Conservation (phyloP, 1,140 invertebrate genomes). For the Tenebrio molitor region DNA sequence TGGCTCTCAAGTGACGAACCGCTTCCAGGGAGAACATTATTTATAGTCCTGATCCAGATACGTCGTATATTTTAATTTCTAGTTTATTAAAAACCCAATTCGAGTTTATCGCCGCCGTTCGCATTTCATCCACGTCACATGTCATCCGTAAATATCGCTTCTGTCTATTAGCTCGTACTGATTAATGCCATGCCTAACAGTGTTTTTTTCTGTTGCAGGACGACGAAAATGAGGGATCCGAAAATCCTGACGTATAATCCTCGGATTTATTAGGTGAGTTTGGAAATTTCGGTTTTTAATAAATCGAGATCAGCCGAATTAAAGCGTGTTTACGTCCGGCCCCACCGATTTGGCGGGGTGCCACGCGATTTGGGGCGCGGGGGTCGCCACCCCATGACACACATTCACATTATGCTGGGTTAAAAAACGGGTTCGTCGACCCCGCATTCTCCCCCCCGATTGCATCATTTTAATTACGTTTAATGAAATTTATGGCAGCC, state of each 20-base stretch:
- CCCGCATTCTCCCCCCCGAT: constrained; percentile 20
- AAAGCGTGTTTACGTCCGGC: not conserved
- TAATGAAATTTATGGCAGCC: constrained; percentile 23
- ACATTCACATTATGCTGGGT: constrained; percentile 30
- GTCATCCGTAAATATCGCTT: not conserved
- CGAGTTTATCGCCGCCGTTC: not conserved
- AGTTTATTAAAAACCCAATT: constrained; percentile 27
- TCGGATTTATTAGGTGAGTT: constrained; percentile 34
- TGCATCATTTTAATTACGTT: constrained; percentile 30
- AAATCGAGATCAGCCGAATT: constrained; percentile 3
- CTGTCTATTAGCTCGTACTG: not conserved
- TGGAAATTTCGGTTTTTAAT: constrained; percentile 16
- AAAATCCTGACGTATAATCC: constrained; percentile 27
- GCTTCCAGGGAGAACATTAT: no score
- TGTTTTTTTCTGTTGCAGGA: constrained; percentile 18
- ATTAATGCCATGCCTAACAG: not conserved
- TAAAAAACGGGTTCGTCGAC: constrained; percentile 23
- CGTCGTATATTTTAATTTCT: constrained; percentile 12
- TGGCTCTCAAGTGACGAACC: no score
- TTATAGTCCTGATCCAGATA: no score
- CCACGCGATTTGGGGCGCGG: not conserved
- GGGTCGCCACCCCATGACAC: constrained; percentile 2
- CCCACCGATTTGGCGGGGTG: constrained; percentile 4
- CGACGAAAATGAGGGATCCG: constrained; percentile 15
- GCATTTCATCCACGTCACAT: not conserved